phyloP scores from a whole-genome alignment of 2,888 invertebrate genomes.

The Perizoma flavofasciatum region DNA sequence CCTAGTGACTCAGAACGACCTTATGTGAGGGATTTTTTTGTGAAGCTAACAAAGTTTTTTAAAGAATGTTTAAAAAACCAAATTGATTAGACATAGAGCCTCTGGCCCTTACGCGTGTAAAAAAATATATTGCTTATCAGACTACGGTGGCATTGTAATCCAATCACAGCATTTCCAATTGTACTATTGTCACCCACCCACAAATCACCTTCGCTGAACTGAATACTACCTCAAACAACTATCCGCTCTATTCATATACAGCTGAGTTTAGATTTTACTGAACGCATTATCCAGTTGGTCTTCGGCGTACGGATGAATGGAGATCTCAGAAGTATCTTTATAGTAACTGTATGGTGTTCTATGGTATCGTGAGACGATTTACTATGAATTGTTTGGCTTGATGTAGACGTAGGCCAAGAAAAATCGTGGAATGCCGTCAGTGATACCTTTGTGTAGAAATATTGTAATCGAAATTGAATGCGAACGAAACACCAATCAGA shows the following conservation, averaged over 20 bases:
- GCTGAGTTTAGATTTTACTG: conserved; percentile 1
- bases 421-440: conserved; percentile 2
- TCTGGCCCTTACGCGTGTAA: conserved; percentile 15
- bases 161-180: conserved; percentile 48
- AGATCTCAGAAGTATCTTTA: conserved; percentile 3
- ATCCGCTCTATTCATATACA: conserved; percentile 2
- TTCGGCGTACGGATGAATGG: conserved; percentile 12
- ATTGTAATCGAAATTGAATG: not conserved
- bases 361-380: conserved; percentile 6
- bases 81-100: no score
- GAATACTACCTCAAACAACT: not conserved
- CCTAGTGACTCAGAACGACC: no score
- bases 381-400: conserved; percentile 3
- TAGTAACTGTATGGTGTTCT: conserved; percentile 5
- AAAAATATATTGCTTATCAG: conserved; percentile 10
- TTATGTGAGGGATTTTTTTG: no score
- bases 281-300: not conserved
- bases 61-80: no score
- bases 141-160: conserved; percentile 43
- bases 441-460: not conserved
- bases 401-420: conserved; percentile 1
- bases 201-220: conserved; percentile 32
- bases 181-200: conserved; percentile 45
- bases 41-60: no score
- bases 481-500: no score